Evolutionary conservation across 1,140 invertebrate species (phyloP).

Genomic region (Heterodera schachtii): DNA sequence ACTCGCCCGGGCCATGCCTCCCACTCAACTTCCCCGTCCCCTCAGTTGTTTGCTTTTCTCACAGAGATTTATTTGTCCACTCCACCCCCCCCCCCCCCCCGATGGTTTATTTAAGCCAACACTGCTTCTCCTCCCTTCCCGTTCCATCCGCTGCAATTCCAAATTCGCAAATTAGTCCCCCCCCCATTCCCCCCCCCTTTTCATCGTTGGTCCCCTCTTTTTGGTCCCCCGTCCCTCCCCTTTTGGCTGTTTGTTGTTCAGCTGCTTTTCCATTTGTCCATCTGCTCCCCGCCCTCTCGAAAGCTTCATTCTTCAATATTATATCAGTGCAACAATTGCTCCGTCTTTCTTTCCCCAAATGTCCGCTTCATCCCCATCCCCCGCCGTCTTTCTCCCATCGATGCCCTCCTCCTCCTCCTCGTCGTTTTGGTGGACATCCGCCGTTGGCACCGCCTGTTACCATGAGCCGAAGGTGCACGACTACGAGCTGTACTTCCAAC

Average conservation of each 20-base stretch:
- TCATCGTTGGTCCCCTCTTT: no score
- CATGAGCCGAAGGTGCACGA: constrained; percentile 65
- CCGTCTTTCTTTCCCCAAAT: not conserved
- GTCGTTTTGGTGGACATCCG: constrained; percentile 5
- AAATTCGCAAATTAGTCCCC: not conserved
- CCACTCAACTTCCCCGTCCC: not conserved
- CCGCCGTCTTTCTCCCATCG: not conserved
- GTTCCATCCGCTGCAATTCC: not conserved
- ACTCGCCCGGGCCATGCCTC: not conserved
- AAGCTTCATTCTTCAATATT: not conserved
- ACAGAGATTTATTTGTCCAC: constrained; percentile 6
- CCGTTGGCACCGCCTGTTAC: constrained; percentile 48
- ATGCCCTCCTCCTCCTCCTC: not conserved
- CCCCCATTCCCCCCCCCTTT: no score
- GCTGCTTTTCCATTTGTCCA: not conserved
- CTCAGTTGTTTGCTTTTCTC: not conserved
- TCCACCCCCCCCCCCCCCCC: not conserved
- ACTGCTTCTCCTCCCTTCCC: not conserved
- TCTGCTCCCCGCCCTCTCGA: not conserved
- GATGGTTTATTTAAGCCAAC: not conserved
- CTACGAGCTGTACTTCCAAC: constrained; percentile 59
- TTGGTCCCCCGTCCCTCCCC: not conserved
- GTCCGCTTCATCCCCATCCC: not conserved
- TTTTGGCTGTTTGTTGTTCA: not conserved
- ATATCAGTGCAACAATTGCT: not conserved